Evolutionary conservation across 2,113 vertebrate genomes (phyloP).

Genomic region (Toxostoma redivivum): DNA sequence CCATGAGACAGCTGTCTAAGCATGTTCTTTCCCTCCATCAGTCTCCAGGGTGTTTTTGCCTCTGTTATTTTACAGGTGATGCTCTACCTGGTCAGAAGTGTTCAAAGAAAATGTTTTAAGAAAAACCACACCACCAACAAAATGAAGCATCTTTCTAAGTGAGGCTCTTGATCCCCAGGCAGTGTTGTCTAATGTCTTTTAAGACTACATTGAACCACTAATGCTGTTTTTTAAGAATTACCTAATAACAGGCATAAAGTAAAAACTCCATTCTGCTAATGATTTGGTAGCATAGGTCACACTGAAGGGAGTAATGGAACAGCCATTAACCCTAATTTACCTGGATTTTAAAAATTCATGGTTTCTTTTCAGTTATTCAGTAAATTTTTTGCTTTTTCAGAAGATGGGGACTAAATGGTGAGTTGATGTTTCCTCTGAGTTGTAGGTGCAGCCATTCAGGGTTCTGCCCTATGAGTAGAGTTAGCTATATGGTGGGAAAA

Average conservation of each 20-base stretch:
- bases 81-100: neutral
- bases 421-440: neutral
- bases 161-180: neutral
- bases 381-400: neutral
- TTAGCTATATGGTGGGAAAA: neutral
- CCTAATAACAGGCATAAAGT: neutral
- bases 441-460: neutral
- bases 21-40: neutral
- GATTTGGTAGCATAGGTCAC: neutral
- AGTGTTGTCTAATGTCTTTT: neutral
- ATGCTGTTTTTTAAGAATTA: neutral
- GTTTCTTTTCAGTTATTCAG: neutral
- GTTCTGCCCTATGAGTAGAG: neutral
- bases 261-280: neutral
- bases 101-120: neutral
- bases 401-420: neutral
- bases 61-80: neutral
- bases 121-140: neutral
- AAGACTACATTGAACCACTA: neutral
- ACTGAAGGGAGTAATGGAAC: neutral
- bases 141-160: neutral
- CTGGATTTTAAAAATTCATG: neutral
- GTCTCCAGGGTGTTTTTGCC: neutral
- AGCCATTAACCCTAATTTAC: neutral
- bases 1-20: neutral